Evolutionary conservation across 2,888 invertebrate species (phyloP).

Genomic region (Cancer borealis): DNA sequence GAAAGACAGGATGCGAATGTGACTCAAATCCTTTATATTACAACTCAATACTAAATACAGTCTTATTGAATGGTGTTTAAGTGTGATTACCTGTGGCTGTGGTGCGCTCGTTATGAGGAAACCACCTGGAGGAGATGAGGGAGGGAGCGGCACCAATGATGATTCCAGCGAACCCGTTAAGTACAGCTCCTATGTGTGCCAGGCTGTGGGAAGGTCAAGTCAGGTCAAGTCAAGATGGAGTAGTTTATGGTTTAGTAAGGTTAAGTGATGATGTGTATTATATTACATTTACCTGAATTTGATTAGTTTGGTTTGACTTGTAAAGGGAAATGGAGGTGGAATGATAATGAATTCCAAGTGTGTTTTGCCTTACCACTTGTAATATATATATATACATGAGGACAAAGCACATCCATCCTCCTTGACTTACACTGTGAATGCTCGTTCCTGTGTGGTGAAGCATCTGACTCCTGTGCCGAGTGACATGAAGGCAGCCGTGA

Average conservation of each 20-base stretch:
- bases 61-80: background rate
- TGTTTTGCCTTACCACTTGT: background rate
- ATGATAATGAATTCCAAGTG: background rate
- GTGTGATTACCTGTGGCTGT: constrained; percentile 78
- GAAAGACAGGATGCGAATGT: too few relatives aligned
- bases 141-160: constrained; percentile 79
- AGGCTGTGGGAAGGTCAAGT: constrained; percentile 74
- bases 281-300: background rate
- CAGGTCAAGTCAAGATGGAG: background rate
- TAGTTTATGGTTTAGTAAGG: background rate
- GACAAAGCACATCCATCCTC: background rate
- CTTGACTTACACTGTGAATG: constrained; percentile 78
- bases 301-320: background rate
- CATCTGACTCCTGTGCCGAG: constrained; percentile 79
- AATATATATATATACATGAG: background rate
- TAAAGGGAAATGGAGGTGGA: background rate
- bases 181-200: constrained; percentile 79
- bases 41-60: too few relatives aligned
- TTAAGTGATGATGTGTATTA: background rate
- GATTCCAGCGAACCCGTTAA: constrained; percentile 79
- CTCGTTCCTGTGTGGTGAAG: constrained; percentile 78
- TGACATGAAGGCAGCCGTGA: constrained; percentile 78
- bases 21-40: too few relatives aligned
- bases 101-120: constrained; percentile 79
- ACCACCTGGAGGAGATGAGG: constrained; percentile 79